Evolutionary conservation across 2,888 invertebrate genomes (phyloP), one percentile per base, ranked within the genome.

Genomic region (Saturnia japonica): DNA sequence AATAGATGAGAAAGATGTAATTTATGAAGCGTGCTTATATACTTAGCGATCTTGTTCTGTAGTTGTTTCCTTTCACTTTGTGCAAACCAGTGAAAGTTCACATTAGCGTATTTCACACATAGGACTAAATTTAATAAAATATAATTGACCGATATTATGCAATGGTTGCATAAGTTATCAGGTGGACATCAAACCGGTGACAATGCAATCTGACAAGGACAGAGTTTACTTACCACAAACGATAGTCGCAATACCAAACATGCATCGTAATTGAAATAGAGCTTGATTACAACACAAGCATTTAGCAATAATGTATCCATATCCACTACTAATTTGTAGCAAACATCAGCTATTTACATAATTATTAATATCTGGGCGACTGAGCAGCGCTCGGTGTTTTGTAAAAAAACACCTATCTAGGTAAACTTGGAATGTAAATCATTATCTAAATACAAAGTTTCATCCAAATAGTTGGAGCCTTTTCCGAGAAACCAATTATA

Each of bases 51-150:
- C 57, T 57, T 28, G 64, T 64, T 64, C 19, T 64, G n/a, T 57
- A 40, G 64, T 19, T 67, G 51, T 25, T 40, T 70, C 45, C 62
- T 25, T 16, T 28, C 67, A 62, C 67, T 69, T 70, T 68, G 68
- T 70, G 57, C 71, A 74, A 76, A 73, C 75, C 74, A 75, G 84
- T 80, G 91, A 91, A 91, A 90, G 90, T 87, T 77, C 76, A 73
- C 84, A 84, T 90, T 91, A 91, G 87, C 86, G 82, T 86, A 83
- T 77, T 90, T 89, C 82, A 85, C 90, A 88, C 87, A 79, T 83
- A 80, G 73, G 71, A 80, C 81, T 86, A 84, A 80, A 85, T 85
- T 80, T 76, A 80, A 79, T 78, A 81, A 82, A 76, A 78, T 75
- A 78, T 80, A 77, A 76, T 76, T 74, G 80, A 76, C 70, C 78